Percentiles rank a stretch among this genome's conserved stretches.
These are phyloP conservation scores for Mystacides longicornis DNA, from an alignment of 2,888 invertebrate genomes.

Conservation along the genomic window DNA sequence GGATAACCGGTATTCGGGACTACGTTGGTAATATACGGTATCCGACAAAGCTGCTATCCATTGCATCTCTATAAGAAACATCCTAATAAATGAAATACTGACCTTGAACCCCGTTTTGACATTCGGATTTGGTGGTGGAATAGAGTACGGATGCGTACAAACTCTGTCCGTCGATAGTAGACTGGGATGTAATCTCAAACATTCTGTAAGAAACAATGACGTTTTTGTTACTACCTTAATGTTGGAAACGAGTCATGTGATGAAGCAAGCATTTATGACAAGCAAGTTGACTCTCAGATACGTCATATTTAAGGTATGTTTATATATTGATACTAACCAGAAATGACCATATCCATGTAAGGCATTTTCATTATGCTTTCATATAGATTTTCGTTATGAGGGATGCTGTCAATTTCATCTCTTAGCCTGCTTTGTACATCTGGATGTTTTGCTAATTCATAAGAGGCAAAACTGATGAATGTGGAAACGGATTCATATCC, in stretches of 20 bases:
- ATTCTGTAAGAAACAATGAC: too few relatives aligned
- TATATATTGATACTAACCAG: too few relatives aligned
- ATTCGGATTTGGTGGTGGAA: slow-evolving; percentile 3
- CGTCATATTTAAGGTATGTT: too few relatives aligned
- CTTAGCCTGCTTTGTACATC: slow-evolving; percentile 14
- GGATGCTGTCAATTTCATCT: slow-evolving; percentile 14
- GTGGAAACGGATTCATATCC: slow-evolving; percentile 18
- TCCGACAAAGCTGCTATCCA: too few relatives aligned
- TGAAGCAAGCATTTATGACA: too few relatives aligned
- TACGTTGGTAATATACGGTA: too few relatives aligned
- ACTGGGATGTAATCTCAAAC: not conserved
- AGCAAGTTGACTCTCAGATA: too few relatives aligned
- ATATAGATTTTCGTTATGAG: slow-evolving; percentile 4
- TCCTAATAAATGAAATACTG: too few relatives aligned
- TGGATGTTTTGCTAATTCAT: slow-evolving; percentile 15
- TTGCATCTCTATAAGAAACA: too few relatives aligned
- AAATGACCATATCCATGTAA: not conserved
- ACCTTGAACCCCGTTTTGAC: not conserved
- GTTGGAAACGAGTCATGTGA: too few relatives aligned
- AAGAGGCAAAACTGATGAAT: slow-evolving; percentile 10
- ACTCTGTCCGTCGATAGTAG: not conserved
- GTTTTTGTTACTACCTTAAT: too few relatives aligned
- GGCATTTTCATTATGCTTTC: slow-evolving; percentile 8
- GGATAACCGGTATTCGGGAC: too few relatives aligned
- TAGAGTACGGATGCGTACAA: not conserved